phyloP scores from a whole-genome alignment of 2,113 vertebrate species.

The Heliornis fulica region DNA sequence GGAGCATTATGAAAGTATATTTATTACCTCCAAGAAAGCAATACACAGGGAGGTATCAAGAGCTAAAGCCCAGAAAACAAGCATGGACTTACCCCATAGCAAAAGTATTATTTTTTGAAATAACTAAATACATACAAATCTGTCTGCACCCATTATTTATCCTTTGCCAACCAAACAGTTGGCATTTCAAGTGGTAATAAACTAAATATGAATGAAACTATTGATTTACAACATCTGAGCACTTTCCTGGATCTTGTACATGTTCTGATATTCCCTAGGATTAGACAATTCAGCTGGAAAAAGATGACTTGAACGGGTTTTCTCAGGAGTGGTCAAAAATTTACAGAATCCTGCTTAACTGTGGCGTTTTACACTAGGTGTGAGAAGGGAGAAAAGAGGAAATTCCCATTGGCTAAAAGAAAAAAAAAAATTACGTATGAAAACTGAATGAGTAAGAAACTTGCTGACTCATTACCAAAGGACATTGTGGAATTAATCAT shows the following conservation, averaged over 20 bases:
- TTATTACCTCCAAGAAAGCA: background rate
- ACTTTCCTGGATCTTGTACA: background rate
- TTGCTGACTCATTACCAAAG: constrained; percentile 40
- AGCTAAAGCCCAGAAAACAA: background rate
- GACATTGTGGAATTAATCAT: constrained; percentile 11
- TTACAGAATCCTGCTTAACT: background rate
- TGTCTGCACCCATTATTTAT: background rate
- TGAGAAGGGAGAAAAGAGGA: constrained; percentile 47
- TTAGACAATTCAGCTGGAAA: background rate
- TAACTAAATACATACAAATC: background rate
- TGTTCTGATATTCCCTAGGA: background rate
- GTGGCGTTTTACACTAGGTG: background rate
- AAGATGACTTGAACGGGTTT: background rate
- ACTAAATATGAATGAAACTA: background rate
- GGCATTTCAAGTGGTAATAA: background rate
- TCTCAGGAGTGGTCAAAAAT: background rate
- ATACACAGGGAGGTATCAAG: accelerated
- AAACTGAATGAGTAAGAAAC: constrained; percentile 40
- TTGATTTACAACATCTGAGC: background rate
- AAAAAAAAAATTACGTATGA: background rate
- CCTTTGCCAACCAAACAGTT: background rate
- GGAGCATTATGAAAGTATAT: background rate
- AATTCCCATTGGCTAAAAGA: constrained; percentile 17
- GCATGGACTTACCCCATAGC: background rate
- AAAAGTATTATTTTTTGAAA: background rate